phyloP scores from a whole-genome alignment of 2,888 invertebrate species.

The Plemyria rubiginata region DNA sequence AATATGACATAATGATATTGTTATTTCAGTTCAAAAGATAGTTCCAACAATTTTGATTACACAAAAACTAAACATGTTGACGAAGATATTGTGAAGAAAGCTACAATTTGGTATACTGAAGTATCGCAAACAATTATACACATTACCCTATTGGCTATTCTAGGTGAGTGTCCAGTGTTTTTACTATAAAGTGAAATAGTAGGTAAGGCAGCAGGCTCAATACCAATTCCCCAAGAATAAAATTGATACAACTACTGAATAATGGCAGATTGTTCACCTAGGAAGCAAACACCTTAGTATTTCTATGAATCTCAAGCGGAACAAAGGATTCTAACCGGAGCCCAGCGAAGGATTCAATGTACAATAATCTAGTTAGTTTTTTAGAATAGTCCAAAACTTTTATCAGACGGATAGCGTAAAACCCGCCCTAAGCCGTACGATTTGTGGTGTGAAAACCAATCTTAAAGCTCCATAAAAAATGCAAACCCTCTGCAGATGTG shows the following conservation, averaged over 20 bases:
- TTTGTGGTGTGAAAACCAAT: too few species aligned
- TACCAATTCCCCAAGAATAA: not conserved
- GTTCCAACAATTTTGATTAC: not conserved
- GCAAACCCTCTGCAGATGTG: not conserved
- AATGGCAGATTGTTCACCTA: too few species aligned
- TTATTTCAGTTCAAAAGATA: slow-evolving; percentile 22
- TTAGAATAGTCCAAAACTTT: too few species aligned
- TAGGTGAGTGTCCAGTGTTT: slow-evolving; percentile 52
- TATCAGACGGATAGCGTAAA: too few species aligned
- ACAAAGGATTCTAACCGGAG: too few species aligned
- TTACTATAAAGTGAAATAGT: not conserved
- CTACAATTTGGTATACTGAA: slow-evolving; percentile 39
- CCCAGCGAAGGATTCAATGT: too few species aligned
- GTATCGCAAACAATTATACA: slow-evolving; percentile 44
- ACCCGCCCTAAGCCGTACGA: too few species aligned
- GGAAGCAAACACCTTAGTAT: too few species aligned
- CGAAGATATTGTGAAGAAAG: slow-evolving; percentile 36
- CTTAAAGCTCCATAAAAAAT: not conserved
- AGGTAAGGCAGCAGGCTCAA: not conserved
- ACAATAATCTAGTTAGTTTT: too few species aligned
- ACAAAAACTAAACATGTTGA: slow-evolving; percentile 24
- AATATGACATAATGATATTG: not conserved
- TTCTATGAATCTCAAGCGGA: too few species aligned
- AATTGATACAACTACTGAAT: not conserved
- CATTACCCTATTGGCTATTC: slow-evolving; percentile 47